Percentiles rank a stretch among this genome's conserved stretches.
Evolutionary conservation across 2,113 vertebrate species (phyloP).

Genomic region (Neogobius melanostomus): DNA sequence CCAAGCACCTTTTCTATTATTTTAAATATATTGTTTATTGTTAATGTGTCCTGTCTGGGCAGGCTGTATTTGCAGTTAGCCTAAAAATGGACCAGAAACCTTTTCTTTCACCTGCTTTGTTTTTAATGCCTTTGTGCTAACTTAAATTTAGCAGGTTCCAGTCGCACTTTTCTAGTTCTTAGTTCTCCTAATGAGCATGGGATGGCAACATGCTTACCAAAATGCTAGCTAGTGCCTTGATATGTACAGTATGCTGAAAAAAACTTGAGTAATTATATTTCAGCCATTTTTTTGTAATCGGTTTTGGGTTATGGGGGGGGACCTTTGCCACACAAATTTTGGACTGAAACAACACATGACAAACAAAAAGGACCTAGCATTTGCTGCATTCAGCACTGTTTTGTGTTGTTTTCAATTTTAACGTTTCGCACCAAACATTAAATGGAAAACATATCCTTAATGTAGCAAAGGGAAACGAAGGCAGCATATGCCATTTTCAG

Average conservation of each 20-base stretch:
- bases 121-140: conserved; percentile 44
- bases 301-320: not conserved
- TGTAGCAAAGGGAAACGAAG: conserved; percentile 59
- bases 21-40: conserved; percentile 62
- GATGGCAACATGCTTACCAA: conserved; percentile 31
- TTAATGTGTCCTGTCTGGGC: conserved; percentile 32
- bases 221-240: conserved; percentile 68
- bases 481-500: conserved; percentile 68
- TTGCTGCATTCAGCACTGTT: conserved; percentile 13
- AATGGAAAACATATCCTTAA: conserved; percentile 42
- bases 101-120: conserved; percentile 22
- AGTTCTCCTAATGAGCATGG: conserved; percentile 43
- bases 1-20: conserved; percentile 78
- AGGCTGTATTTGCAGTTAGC: conserved; percentile 31
- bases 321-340: conserved; percentile 4
- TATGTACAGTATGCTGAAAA: conserved; percentile 43
- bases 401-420: conserved; percentile 17
- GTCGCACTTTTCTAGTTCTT: conserved; percentile 65
- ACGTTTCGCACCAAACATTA: conserved; percentile 26
- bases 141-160: conserved; percentile 54
- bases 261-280: conserved; percentile 9
- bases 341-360: conserved; percentile 28
- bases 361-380: conserved; percentile 38
- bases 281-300: conserved; percentile 2
- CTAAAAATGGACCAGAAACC: conserved; percentile 27